Conservation (phyloP, 2,797 vertebrate genomes). For the Clamator glandarius region DNA sequence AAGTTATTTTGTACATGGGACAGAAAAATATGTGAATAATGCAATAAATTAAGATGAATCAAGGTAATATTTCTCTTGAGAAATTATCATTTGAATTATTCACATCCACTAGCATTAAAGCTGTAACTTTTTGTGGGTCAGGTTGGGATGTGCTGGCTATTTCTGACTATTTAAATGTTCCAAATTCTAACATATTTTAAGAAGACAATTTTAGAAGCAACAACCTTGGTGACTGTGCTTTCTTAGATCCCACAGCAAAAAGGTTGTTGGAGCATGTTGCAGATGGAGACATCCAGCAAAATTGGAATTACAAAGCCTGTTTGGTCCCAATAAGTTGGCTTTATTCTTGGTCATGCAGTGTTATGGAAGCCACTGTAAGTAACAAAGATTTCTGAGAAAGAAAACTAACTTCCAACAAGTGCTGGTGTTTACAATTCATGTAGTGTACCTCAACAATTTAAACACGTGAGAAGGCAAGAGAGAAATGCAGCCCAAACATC, state of each 20-base stretch:
- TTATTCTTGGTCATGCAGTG: neutral
- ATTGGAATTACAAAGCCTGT: neutral
- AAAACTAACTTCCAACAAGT: neutral
- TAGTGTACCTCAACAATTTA: constrained; percentile 1
- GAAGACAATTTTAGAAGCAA: neutral
- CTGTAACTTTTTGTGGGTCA: neutral
- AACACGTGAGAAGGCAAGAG: constrained; percentile 4
- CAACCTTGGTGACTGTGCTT: neutral
- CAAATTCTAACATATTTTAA: neutral
- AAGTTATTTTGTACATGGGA: neutral
- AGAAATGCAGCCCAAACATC: neutral
- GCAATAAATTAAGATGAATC: neutral
- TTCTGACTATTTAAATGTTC: neutral
- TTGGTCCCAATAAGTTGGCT: neutral
- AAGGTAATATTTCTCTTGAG: neutral
- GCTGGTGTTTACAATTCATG: constrained; percentile 20
- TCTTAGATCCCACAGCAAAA: neutral
- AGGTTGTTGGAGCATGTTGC: neutral
- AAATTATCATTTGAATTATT: neutral
- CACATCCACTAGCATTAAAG: neutral
- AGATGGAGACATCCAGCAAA: neutral
- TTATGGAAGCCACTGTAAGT: neutral
- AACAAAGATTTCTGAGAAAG: constrained; percentile 28
- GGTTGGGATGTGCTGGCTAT: neutral
- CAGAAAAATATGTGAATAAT: neutral